These are phyloP conservation scores for Proisotoma minuta DNA, from an alignment of 2,888 invertebrate genomes.

Conservation along the genomic window DNA sequence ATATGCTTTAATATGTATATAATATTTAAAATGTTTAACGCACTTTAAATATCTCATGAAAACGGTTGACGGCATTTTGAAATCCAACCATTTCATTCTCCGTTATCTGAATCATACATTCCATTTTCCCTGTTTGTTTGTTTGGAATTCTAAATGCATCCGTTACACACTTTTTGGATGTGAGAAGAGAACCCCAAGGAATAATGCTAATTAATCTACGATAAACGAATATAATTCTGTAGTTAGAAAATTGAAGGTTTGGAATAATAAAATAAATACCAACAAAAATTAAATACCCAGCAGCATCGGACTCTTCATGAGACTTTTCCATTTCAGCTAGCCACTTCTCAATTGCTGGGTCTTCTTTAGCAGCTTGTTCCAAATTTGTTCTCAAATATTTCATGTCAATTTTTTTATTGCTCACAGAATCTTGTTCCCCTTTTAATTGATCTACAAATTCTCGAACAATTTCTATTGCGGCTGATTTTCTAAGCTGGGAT, in stretches of 20 bases:
- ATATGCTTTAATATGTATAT: neutral
- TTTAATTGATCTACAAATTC: conserved; percentile 88
- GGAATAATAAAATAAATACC: neutral
- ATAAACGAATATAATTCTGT: neutral
- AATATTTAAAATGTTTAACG: conserved; percentile 12
- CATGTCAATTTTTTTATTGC: conserved; percentile 78
- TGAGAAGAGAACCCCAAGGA: conserved; percentile 95
- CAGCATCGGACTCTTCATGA: conserved; percentile 86
- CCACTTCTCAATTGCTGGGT: conserved; percentile 78
- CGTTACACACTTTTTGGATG: conserved; percentile 84
- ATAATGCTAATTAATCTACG: conserved; percentile 82
- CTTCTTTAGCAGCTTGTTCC: conserved; percentile 64
- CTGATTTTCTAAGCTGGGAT: conserved; percentile 83
- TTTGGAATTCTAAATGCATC: conserved; percentile 91
- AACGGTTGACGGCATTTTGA: conserved; percentile 87
- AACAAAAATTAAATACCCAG: conserved; percentile 63
- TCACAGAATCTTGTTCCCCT: conserved; percentile 73
- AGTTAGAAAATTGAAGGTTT: conserved; percentile 31
- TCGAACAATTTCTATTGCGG: conserved; percentile 92
- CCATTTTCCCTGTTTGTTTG: conserved; percentile 85
- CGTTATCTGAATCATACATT: conserved; percentile 78
- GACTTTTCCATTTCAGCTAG: conserved; percentile 81
- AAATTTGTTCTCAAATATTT: conserved; percentile 81
- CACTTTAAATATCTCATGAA: conserved; percentile 83
- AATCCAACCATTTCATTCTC: conserved; percentile 92